Conservation (phyloP, 1,140 invertebrate species). For the Drosophila quadrilineata region DNA sequence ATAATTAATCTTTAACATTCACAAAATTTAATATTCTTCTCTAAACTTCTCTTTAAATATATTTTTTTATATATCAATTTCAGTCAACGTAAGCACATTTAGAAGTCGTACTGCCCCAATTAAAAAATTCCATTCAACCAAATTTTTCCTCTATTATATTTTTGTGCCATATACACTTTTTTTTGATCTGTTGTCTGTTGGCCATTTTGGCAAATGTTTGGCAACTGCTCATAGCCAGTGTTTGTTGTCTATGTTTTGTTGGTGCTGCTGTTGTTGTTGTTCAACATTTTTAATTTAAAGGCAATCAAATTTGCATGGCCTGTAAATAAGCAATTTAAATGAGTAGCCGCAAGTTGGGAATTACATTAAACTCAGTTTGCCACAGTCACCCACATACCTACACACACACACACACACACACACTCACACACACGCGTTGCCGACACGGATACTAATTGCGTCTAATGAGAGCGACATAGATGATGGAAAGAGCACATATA, state of each 20-base stretch:
- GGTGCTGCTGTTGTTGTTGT: slow-evolving; percentile 4
- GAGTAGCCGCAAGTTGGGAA: slow-evolving; percentile 33
- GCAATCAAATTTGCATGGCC: slow-evolving; percentile 72
- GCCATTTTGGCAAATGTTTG: slow-evolving; percentile 69
- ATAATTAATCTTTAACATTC: too few relatives aligned
- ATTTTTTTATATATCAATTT: neutral
- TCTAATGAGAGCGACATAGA: slow-evolving; percentile 61
- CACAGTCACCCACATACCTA: slow-evolving; percentile 17
- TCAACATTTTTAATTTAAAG: slow-evolving; percentile 45
- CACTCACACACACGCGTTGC: slow-evolving; percentile 6
- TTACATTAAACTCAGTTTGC: too few relatives aligned
- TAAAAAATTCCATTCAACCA: neutral
- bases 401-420: slow-evolving; percentile 13
- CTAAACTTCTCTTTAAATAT: neutral
- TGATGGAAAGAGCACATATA: slow-evolving; percentile 14
- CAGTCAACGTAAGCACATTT: slow-evolving; percentile 1
- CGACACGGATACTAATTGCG: slow-evolving; percentile 51
- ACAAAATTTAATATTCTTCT: neutral
- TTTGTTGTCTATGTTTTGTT: slow-evolving; percentile 32
- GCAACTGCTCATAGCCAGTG: slow-evolving; percentile 67
- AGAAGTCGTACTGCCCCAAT: neutral
- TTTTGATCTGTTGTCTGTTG: slow-evolving; percentile 21
- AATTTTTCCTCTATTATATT: slow-evolving; percentile 16
- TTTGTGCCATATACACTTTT: slow-evolving; percentile 13
- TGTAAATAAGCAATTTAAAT: slow-evolving; percentile 71